These are phyloP conservation scores for Tenualosa thibaudeaui DNA, from an alignment of 2,797 vertebrate genomes.

Conservation along the genomic window DNA sequence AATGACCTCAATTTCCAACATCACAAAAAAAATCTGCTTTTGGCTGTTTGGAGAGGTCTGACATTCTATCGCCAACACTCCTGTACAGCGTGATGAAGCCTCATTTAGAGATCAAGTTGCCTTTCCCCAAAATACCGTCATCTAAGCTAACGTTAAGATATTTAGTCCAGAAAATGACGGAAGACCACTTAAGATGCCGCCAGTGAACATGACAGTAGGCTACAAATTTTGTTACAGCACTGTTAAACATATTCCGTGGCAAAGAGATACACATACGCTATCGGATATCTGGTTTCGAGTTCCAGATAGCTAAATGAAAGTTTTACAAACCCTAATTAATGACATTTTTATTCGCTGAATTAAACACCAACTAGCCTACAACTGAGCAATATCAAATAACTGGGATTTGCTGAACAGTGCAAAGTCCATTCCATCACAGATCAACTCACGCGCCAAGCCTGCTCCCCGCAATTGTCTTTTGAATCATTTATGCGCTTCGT, in stretches of 20 bases:
- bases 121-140: background rate
- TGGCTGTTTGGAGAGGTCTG: background rate
- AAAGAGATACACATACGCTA: background rate
- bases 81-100: background rate
- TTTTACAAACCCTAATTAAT: background rate
- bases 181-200: background rate
- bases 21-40: background rate
- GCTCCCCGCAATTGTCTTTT: background rate
- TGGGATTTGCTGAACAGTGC: background rate
- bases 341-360: background rate
- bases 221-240: background rate
- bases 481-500: constrained; percentile 13
- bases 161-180: background rate
- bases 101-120: background rate
- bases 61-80: background rate
- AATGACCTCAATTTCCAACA: background rate
- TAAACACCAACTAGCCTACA: background rate
- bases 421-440: constrained; percentile 18
- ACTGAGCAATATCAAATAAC: background rate
- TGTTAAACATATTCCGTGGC: background rate
- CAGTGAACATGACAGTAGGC: background rate
- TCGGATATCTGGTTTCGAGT: background rate
- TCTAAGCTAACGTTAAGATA: background rate
- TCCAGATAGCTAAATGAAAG: background rate
- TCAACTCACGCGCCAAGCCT: background rate